Evolutionary conservation across 1,140 invertebrate genomes (phyloP).

Genomic region (Micrasema minimum): DNA sequence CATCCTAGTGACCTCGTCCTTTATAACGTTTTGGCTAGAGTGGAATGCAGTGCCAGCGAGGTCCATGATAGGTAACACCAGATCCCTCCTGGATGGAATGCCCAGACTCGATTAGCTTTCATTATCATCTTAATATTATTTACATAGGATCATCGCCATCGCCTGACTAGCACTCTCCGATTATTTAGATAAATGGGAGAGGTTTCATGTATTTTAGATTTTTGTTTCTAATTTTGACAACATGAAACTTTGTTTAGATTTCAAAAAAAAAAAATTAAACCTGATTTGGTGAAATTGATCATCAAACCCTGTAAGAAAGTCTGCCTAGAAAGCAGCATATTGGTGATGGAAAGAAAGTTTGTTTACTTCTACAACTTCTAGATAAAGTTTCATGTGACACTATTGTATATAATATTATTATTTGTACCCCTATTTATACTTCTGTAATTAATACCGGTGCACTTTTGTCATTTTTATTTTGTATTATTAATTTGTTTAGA

Average conservation of each 20-base stretch:
- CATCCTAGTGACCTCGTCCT: conserved; percentile 89
- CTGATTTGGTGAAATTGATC: too few species aligned
- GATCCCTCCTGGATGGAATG: conserved; percentile 40
- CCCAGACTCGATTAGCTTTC: background rate
- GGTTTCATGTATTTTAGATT: conserved; percentile 1
- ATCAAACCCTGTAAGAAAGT: too few species aligned
- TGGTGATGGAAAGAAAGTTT: too few species aligned
- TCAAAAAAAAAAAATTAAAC: too few species aligned
- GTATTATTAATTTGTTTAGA: background rate
- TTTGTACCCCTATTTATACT: background rate
- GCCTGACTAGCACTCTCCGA: conserved; percentile 22
- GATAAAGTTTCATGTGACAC: background rate
- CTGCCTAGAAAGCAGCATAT: too few species aligned
- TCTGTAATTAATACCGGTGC: conserved; percentile 1
- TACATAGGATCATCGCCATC: conserved; percentile 36
- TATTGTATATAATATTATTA: background rate
- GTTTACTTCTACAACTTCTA: background rate
- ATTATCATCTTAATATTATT: conserved; percentile 11
- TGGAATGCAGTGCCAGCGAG: conserved; percentile 91
- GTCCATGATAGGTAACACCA: conserved; percentile 83
- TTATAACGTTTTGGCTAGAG: conserved; percentile 93
- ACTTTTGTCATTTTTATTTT: background rate
- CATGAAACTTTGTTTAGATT: background rate
- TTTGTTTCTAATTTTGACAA: background rate
- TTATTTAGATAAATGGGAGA: background rate